Percentiles rank a stretch among this genome's conserved stretches.
These are phyloP conservation scores for Sinotaia quadrata DNA, from an alignment of 2,888 invertebrate genomes.

Conservation along the genomic window DNA sequence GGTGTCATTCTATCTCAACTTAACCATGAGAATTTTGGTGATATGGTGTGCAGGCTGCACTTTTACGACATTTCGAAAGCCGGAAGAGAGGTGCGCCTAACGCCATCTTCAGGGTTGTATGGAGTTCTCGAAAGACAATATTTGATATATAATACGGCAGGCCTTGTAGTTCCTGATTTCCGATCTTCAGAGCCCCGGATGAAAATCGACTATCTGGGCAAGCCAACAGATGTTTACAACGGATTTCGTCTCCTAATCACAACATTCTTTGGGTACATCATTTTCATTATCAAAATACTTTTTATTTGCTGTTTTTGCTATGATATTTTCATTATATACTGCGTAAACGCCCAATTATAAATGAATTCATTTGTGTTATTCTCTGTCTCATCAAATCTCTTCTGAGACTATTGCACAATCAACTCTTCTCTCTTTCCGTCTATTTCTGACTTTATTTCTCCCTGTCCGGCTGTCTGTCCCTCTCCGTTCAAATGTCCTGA, in stretches of 20 bases:
- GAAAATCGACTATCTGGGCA: conserved; percentile 55
- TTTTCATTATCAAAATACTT: too few species aligned
- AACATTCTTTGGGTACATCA: conserved; percentile 50
- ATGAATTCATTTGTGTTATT: too few species aligned
- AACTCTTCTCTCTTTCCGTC: not conserved
- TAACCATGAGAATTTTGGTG: too few species aligned
- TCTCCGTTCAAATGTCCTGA: too few species aligned
- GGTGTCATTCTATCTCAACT: too few species aligned
- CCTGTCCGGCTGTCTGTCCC: too few species aligned
- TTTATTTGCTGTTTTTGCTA: too few species aligned
- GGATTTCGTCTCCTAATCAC: conserved; percentile 59
- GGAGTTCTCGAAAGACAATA: conserved; percentile 52
- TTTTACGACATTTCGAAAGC: conserved; percentile 47
- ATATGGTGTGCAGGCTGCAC: conserved; percentile 52
- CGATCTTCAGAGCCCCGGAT: conserved; percentile 42
- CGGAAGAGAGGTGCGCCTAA: conserved; percentile 37
- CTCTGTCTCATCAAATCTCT: too few species aligned
- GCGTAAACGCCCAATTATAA: too few species aligned
- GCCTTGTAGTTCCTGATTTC: conserved; percentile 32
- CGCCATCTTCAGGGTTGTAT: conserved; percentile 52
- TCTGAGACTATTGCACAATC: not conserved
- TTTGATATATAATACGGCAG: conserved; percentile 41
- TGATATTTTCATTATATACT: too few species aligned
- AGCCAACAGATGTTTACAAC: conserved; percentile 50
- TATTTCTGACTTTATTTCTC: too few species aligned